Base-by-base conservation (phyloP, 2,888 invertebrate genomes). In the Apodemia zela region DNA sequence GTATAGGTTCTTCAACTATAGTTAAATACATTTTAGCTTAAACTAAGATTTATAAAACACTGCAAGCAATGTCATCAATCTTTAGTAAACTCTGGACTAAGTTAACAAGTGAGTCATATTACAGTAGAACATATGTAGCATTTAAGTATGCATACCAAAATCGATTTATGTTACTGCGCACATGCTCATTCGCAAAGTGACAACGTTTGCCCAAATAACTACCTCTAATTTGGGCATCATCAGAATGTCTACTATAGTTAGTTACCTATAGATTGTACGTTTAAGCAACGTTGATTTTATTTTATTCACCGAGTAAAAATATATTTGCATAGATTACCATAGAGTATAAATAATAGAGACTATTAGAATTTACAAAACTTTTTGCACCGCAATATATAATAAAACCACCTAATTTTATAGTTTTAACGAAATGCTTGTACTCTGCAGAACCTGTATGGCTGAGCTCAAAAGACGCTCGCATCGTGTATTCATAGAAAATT, bases 341-440 rank as follows among this genome's bases (percentile, higher is more conserved):
- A 66, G 62, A 63, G 59, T 59, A 59, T 63, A 58, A 57, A 59
- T 63, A 59, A 45, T 18, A 62, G 33, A 66, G 62, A 66, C 45
- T 64, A 63, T 65, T 69, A 68, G 69, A 67, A 59, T 68, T 64
- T 64, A 69, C 67, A 70, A 65, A 82, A 78, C 81, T 81, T 79
- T 81, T 73, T 87, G 90, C 90, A 90, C 90, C 85, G 90, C 90
- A 89, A 87, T 84, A 75, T 84, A 84, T 85, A 69, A 89, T 78
- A 85, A 87, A 83, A 82, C 84, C 83, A 85, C 87, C 87, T 89
- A 84, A 85, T 86, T 82, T 83, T 82, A 84, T 88, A 88, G 86
- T 88, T 88, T 80, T 73, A 82, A 82, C 84, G 80, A 84, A 86
- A 80, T 78, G 90, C 90, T 90, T 90, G 82, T 87, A 84, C 83